phyloP scores from a whole-genome alignment of 2,888 invertebrate genomes.

The Stramonita haemastoma region DNA sequence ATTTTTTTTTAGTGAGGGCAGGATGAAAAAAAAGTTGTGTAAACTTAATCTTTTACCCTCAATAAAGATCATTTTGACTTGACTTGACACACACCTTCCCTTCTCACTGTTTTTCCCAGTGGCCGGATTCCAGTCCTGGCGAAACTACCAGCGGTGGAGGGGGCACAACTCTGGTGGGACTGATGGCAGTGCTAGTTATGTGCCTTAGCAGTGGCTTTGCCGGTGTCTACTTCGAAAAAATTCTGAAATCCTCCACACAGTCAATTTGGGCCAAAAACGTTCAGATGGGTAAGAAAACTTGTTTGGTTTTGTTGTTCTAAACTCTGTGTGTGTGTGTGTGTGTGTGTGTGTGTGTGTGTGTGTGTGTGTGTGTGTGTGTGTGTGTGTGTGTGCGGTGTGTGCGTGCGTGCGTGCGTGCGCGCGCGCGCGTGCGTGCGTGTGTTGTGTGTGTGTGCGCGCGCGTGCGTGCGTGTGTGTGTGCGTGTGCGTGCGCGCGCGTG shows the following conservation, averaged over 20 bases:
- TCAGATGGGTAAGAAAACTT: constrained; percentile 76
- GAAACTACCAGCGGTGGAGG: not conserved
- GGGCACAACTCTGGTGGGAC: constrained; percentile 71
- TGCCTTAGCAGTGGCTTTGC: constrained; percentile 80
- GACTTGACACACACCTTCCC: no score
- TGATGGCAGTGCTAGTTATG: constrained; percentile 79
- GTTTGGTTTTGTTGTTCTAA: no score
- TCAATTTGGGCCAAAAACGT: constrained; percentile 80
- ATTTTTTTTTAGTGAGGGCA: no score
- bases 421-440: no score
- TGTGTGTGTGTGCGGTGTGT: no score
- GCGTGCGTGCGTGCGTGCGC: no score
- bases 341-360: no score
- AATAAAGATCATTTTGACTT: no score
- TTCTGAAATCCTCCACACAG: constrained; percentile 78
- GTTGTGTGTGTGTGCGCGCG: not conserved
- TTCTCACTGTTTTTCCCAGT: not conserved
- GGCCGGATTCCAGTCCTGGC: not conserved
- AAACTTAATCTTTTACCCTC: no score
- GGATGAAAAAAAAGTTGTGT: no score
- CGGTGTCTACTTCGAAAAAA: constrained; percentile 81
- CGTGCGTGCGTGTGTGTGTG: constrained; percentile 22
- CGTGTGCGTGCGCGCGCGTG: not conserved
- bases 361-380: no score
- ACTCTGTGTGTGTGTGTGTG: no score